phyloP scores from a whole-genome alignment of 2,888 invertebrate species.

The Lasioglossum zephyrum region DNA sequence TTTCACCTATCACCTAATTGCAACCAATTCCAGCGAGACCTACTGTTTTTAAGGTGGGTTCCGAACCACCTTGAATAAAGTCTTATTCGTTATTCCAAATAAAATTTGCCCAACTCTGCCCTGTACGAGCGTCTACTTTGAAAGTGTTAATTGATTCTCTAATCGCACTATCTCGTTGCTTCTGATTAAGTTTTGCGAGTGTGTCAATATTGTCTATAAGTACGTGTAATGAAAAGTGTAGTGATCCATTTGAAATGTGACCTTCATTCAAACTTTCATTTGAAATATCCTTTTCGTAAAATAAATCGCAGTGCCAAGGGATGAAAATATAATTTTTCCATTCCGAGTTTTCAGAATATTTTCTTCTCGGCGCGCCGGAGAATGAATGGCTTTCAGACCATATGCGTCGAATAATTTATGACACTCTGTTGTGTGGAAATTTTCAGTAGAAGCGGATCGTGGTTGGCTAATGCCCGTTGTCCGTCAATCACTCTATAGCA shows the following conservation, averaged over 20 bases:
- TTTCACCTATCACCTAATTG: too few species aligned
- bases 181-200: not conserved
- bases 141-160: not conserved
- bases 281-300: not conserved
- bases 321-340: not conserved
- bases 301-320: not conserved
- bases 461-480: not conserved
- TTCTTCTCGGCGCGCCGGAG: not conserved
- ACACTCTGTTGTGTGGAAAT: not conserved
- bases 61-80: too few species aligned
- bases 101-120: too few species aligned
- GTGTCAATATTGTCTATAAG: too few species aligned
- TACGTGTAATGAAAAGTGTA: not conserved
- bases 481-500: constrained; percentile 7
- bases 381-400: not conserved
- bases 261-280: not conserved
- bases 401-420: not conserved
- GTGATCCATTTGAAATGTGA: not conserved
- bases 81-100: too few species aligned
- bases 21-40: too few species aligned
- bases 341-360: not conserved
- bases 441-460: not conserved
- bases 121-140: not conserved
- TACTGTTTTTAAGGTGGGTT: too few species aligned
- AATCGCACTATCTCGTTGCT: not conserved